Conservation (phyloP, 2,888 invertebrate genomes). For the Philonicus albiceps region DNA sequence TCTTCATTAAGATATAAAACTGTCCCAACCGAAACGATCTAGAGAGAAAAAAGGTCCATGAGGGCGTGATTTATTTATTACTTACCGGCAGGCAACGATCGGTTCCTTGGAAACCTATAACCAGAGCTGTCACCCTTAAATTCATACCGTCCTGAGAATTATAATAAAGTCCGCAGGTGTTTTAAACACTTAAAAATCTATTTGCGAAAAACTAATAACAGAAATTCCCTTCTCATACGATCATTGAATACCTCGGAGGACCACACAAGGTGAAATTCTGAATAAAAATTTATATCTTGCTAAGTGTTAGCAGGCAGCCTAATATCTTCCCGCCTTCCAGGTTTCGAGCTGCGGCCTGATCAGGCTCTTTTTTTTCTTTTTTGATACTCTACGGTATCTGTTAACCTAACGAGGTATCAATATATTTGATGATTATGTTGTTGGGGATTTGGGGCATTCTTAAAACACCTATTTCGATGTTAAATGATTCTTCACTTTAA, state of each 20-base stretch:
- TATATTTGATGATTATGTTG: constrained; percentile 15
- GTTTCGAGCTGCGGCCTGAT: background rate
- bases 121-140: background rate
- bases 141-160: background rate
- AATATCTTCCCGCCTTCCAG: background rate
- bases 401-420: constrained; percentile 14
- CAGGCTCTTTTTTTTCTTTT: background rate
- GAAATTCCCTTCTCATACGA: background rate
- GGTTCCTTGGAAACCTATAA: background rate
- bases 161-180: background rate
- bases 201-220: background rate
- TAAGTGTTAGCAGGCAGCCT: background rate
- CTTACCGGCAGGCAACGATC: background rate
- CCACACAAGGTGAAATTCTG: constrained; percentile 10
- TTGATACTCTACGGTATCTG: background rate
- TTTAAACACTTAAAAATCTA: background rate
- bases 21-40: background rate
- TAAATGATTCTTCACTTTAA: background rate
- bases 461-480: constrained; percentile 5
- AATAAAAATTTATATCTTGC: background rate
- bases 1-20: background rate
- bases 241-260: background rate
- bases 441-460: background rate
- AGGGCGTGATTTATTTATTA: background rate
- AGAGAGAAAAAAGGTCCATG: background rate